Evolutionary conservation across 2,888 invertebrate species (phyloP).

Genomic region (Andrena hattorfiana): DNA sequence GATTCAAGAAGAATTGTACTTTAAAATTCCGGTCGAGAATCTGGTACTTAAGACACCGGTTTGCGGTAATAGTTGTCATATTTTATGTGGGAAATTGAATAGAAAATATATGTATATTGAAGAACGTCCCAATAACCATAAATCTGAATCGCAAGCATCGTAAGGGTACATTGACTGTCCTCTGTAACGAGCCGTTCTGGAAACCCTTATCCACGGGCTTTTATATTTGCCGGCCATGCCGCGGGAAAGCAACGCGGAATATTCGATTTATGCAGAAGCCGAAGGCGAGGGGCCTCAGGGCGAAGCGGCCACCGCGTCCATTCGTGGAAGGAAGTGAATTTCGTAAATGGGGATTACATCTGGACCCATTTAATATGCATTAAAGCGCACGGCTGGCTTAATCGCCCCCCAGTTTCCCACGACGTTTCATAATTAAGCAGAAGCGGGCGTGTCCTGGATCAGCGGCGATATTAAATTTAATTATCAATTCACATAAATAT

Average conservation of each 20-base stretch:
- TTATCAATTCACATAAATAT: slow-evolving; percentile 57
- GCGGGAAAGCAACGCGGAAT: neutral
- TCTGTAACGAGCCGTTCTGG: slow-evolving; percentile 11
- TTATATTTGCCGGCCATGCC: neutral
- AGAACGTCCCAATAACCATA: neutral
- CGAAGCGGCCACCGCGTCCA: slow-evolving; percentile 18
- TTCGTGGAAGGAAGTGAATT: slow-evolving; percentile 52
- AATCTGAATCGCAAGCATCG: neutral
- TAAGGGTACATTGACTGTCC: neutral
- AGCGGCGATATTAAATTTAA: slow-evolving; percentile 65
- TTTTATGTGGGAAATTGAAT: neutral
- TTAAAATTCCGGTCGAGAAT: too few relatives aligned
- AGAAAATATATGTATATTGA: neutral
- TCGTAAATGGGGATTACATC: slow-evolving; percentile 68
- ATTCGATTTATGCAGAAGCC: slow-evolving; percentile 15
- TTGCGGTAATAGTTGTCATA: too few relatives aligned
- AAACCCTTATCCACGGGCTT: neutral
- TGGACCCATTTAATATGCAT: slow-evolving; percentile 70
- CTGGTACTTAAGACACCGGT: too few relatives aligned
- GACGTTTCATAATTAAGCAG: slow-evolving; percentile 65
- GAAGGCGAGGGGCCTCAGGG: neutral
- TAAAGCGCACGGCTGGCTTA: slow-evolving; percentile 64
- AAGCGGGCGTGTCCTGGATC: slow-evolving; percentile 51
- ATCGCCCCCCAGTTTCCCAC: slow-evolving; percentile 59
- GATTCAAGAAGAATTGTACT: too few relatives aligned